A percentile compares a stretch with the other conserved stretches of the same genome.
These are phyloP conservation scores for Hydrophis major DNA, from an alignment of 2,797 vertebrate genomes.

Conservation along the genomic window DNA sequence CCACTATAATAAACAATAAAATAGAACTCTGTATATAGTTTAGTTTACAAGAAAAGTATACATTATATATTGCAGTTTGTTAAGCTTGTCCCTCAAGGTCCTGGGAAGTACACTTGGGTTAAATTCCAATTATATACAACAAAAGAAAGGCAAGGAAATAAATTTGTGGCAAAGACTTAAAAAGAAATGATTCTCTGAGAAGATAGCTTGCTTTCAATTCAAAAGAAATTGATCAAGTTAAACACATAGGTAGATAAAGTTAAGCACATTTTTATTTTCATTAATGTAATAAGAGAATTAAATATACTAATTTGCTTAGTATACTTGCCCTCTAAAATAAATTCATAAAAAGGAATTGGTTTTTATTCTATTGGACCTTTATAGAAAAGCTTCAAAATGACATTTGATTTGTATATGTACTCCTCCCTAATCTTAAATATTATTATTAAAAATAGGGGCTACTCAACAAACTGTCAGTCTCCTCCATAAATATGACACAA, in stretches of 20 bases:
- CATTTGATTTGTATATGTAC: neutral
- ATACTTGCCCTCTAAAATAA: neutral
- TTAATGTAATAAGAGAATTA: neutral
- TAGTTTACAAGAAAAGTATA: neutral
- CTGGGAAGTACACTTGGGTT: neutral
- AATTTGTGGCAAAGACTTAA: neutral
- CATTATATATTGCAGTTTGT: neutral
- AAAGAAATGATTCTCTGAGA: conserved; percentile 3
- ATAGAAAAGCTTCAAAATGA: conserved; percentile 4
- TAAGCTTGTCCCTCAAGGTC: neutral
- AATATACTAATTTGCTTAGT: neutral
- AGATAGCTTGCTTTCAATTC: conserved; percentile 25
- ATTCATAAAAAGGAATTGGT: neutral
- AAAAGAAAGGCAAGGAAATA: neutral
- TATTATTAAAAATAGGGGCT: neutral
- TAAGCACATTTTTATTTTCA: neutral
- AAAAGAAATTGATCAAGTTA: neutral
- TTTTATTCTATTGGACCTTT: conserved; percentile 27
- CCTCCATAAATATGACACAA: neutral
- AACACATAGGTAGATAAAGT: neutral
- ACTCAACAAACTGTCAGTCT: neutral
- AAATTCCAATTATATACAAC: neutral
- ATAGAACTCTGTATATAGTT: neutral
- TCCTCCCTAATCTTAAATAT: neutral
- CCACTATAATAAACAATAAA: neutral